Conservation (phyloP, 2,797 vertebrate species). For the Myripristis murdjan region DNA sequence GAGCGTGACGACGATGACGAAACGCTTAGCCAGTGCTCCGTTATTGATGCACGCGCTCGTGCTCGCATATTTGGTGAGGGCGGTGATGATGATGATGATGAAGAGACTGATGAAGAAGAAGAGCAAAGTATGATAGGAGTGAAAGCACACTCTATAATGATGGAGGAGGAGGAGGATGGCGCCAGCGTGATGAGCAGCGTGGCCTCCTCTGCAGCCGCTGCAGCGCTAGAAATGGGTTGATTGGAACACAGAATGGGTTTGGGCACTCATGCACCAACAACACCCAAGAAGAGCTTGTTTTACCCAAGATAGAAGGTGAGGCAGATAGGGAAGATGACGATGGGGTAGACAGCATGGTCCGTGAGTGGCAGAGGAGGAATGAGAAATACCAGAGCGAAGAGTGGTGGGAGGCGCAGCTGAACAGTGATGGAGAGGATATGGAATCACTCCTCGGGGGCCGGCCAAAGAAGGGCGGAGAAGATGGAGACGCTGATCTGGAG, state of each 20-base stretch:
- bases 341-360: conserved; percentile 85
- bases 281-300: not conserved
- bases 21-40: conserved; percentile 88
- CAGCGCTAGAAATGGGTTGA: conserved; percentile 44
- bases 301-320: conserved; percentile 50
- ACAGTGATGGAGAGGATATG: conserved; percentile 78
- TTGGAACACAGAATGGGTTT: not conserved
- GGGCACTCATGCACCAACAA: not conserved
- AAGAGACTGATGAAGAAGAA: conserved; percentile 70
- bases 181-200: conserved; percentile 89
- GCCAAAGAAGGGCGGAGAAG: conserved; percentile 28
- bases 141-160: conserved; percentile 88
- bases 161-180: conserved; percentile 94
- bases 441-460: conserved; percentile 44
- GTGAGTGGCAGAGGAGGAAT: conserved; percentile 93
- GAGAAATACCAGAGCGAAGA: conserved; percentile 89
- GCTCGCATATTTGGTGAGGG: conserved; percentile 70
- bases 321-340: conserved; percentile 70
- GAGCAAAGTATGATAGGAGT: conserved; percentile 86
- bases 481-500: conserved; percentile 80
- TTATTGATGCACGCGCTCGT: conserved; percentile 74
- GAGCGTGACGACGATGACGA: conserved; percentile 89
- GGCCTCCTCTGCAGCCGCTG: conserved; percentile 78
- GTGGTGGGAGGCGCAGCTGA: conserved; percentile 84
- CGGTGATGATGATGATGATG: conserved; percentile 37